Evolutionary conservation across 2,797 vertebrate genomes (phyloP).

Genomic region (Falco naumanni): DNA sequence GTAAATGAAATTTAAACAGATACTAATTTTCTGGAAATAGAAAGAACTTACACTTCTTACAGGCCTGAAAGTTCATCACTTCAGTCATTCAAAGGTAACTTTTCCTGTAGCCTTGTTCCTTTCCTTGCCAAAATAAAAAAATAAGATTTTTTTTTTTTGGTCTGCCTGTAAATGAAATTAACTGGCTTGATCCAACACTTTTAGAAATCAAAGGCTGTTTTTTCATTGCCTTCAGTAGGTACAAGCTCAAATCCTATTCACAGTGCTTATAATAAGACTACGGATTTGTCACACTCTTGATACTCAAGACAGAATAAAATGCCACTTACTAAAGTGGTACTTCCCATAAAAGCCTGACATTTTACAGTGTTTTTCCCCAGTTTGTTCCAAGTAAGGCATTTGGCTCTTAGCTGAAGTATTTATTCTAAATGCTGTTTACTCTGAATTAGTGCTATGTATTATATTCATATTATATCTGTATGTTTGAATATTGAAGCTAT

Average conservation of each 20-base stretch:
- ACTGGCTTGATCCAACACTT: background rate
- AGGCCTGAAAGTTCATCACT: background rate
- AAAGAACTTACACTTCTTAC: background rate
- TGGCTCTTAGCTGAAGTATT: background rate
- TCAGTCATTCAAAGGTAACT: background rate
- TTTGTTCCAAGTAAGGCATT: background rate
- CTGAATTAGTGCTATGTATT: background rate
- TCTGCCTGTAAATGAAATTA: conserved; percentile 7
- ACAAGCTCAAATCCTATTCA: background rate
- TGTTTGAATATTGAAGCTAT: conserved; percentile 15
- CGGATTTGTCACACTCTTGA: background rate
- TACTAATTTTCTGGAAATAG: background rate
- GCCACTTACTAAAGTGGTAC: background rate
- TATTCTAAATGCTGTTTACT: background rate
- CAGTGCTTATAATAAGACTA: background rate
- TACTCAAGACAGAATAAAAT: background rate
- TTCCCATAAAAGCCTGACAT: background rate
- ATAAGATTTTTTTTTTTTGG: background rate
- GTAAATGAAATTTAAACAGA: background rate
- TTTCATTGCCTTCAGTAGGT: background rate
- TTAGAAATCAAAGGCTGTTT: conserved; percentile 8
- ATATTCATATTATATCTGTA: background rate
- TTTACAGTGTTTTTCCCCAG: background rate
- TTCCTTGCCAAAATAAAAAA: background rate
- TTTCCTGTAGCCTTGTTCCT: background rate